phyloP scores from a whole-genome alignment of 2,797 vertebrate species.

The Typhlichthys eigenmanni region DNA sequence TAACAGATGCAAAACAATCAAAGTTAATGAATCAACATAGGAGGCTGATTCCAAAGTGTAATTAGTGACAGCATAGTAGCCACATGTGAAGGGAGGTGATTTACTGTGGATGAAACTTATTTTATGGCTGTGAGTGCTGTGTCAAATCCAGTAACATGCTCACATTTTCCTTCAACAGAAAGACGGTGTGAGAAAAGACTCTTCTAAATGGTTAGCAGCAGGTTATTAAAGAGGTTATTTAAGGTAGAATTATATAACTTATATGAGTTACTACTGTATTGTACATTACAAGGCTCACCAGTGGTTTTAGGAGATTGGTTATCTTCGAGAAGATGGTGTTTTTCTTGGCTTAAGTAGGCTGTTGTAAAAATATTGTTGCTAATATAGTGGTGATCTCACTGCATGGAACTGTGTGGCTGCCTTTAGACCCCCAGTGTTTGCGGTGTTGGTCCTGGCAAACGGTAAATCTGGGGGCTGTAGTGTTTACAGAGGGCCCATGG shows the following conservation, averaged over 20 bases:
- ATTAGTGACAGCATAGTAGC: slow-evolving; percentile 9
- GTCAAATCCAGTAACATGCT: slow-evolving; percentile 44
- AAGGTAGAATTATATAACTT: too few species aligned
- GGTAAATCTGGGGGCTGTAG: slow-evolving; percentile 31
- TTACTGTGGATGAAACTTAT: slow-evolving; percentile 46
- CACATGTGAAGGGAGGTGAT: slow-evolving; percentile 37
- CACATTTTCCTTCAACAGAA: slow-evolving; percentile 50
- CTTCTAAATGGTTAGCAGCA: too few species aligned
- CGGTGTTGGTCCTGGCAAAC: slow-evolving; percentile 32
- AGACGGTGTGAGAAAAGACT: not conserved
- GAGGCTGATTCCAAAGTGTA: slow-evolving; percentile 27
- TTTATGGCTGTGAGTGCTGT: slow-evolving; percentile 58
- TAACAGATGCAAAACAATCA: slow-evolving; percentile 1
- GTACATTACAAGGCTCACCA: not conserved
- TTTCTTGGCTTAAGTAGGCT: slow-evolving; percentile 12
- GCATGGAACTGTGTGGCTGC: slow-evolving; percentile 13
- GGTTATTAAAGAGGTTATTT: too few species aligned
- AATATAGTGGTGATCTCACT: not conserved
- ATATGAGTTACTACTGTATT: too few species aligned
- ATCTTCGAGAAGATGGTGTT: not conserved
- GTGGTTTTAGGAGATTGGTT: not conserved
- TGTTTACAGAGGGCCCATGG: slow-evolving; percentile 40
- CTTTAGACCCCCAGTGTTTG: slow-evolving; percentile 1
- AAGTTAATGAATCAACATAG: not conserved
- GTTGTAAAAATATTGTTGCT: slow-evolving; percentile 16